phyloP scores from a whole-genome alignment of 1,140 invertebrate genomes.

The Drosophila trapezifrons region DNA sequence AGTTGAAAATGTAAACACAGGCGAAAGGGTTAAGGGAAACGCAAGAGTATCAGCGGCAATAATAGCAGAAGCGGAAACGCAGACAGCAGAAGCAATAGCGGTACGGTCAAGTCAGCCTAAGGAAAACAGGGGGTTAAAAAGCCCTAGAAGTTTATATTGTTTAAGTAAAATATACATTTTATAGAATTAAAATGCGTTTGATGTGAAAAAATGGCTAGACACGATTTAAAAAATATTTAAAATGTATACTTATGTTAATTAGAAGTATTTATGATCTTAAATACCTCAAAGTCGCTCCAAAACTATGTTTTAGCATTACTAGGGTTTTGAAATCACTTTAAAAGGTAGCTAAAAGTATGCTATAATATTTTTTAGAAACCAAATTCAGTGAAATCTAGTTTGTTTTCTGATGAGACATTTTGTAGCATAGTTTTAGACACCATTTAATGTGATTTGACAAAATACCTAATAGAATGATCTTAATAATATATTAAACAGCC shows the following conservation, averaged over 20 bases:
- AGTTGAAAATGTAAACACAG: constrained; percentile 79
- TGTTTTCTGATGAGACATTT: too few relatives aligned
- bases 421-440: too few relatives aligned
- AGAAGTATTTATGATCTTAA: too few relatives aligned
- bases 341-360: too few relatives aligned
- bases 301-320: not conserved
- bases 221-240: not conserved
- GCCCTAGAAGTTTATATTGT: not conserved
- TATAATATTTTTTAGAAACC: too few relatives aligned
- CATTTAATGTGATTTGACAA: too few relatives aligned
- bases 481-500: not conserved
- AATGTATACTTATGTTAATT: not conserved
- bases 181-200: not conserved
- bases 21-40: constrained; percentile 43
- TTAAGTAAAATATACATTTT: not conserved
- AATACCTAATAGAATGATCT: too few relatives aligned
- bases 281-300: accelerated
- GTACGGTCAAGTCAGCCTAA: constrained; percentile 13
- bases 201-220: too few relatives aligned
- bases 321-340: too few relatives aligned
- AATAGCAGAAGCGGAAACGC: constrained; percentile 14
- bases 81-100: not conserved
- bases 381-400: too few relatives aligned
- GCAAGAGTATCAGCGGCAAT: constrained; percentile 13
- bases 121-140: not conserved